Evolutionary conservation across 2,113 vertebrate genomes (phyloP).

Genomic region (Percopsis transmontana): DNA sequence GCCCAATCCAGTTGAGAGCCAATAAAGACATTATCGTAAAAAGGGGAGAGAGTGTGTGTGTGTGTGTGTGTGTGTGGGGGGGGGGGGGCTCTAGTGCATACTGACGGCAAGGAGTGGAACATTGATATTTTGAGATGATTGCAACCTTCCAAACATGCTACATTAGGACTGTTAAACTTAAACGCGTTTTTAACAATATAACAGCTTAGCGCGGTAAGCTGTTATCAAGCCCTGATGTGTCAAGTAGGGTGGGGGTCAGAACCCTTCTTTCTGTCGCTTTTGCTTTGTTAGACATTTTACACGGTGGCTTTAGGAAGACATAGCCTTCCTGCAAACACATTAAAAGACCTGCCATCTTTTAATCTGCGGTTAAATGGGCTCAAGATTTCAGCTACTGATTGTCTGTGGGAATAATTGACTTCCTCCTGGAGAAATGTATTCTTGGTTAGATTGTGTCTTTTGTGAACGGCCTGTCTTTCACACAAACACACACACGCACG

Average conservation of each 20-base stretch:
- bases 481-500: background rate
- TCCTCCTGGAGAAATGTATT: background rate
- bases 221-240: background rate
- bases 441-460: background rate
- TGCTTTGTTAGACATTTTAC: background rate
- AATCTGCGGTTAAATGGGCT: background rate
- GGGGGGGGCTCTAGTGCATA: background rate
- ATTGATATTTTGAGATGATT: no score
- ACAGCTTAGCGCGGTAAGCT: no score
- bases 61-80: no score
- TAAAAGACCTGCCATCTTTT: background rate
- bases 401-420: background rate
- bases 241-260: background rate
- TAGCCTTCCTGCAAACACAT: background rate
- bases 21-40: slow-evolving; percentile 6
- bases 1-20: slow-evolving; percentile 2
- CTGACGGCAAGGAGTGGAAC: background rate
- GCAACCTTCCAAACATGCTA: no score
- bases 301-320: background rate
- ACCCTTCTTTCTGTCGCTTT: background rate
- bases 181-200: no score
- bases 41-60: background rate
- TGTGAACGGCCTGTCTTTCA: background rate
- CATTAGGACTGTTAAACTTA: no score
- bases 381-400: background rate